Conservation (phyloP, 2,888 invertebrate genomes). For the Therioaphis trifolii region DNA sequence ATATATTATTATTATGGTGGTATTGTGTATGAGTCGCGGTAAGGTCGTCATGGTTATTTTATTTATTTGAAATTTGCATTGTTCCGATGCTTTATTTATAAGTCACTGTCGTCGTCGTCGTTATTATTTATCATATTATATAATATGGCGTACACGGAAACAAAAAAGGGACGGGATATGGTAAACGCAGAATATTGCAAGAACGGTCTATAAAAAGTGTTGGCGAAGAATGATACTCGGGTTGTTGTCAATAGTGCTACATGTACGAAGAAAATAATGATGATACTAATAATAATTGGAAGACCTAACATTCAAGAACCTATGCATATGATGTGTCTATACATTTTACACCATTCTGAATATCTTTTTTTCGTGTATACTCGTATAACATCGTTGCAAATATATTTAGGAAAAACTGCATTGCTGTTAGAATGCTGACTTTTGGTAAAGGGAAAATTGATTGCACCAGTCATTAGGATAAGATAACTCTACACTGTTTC, state of each 20-base stretch:
- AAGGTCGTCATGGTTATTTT: conserved; percentile 32
- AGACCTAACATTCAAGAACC: neutral
- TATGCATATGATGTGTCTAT: no score
- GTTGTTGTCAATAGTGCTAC: neutral
- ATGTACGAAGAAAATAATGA: neutral
- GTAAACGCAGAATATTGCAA: neutral
- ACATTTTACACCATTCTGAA: no score
- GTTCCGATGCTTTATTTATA: conserved; percentile 30
- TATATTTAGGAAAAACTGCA: no score
- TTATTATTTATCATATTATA: conserved; percentile 16
- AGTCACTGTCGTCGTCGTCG: neutral
- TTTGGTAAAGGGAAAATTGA: no score
- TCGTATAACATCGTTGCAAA: no score
- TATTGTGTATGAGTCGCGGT: neutral
- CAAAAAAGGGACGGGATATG: conserved; percentile 25
- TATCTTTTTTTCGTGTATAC: no score
- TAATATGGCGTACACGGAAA: neutral
- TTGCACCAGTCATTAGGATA: no score
- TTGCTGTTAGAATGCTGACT: no score
- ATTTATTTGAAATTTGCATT: conserved; percentile 33
- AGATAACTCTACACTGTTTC: no score
- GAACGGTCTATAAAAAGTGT: neutral
- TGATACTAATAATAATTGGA: neutral
- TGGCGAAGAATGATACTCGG: neutral
- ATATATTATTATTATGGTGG: conserved; percentile 15